These are phyloP conservation scores for Habroteleia sp. DNA, from an alignment of 2,888 invertebrate species.

Conservation along the genomic window DNA sequence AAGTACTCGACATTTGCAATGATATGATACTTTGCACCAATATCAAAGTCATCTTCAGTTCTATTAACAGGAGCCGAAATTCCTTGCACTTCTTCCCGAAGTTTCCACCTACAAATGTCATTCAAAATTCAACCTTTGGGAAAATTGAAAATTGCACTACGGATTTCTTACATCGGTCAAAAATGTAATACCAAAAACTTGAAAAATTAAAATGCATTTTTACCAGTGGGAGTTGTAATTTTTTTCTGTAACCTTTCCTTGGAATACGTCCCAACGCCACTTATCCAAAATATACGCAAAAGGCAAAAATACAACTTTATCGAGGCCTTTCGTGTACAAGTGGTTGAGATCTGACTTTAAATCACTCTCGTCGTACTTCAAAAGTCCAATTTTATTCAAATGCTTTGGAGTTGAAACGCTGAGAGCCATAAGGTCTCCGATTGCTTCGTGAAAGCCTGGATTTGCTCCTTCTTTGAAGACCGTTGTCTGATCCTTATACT, in stretches of 20 bases:
- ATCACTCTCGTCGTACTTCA: constrained; percentile 75
- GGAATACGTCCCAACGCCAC: constrained; percentile 85
- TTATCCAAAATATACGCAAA: constrained; percentile 83
- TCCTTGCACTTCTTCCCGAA: constrained; percentile 83
- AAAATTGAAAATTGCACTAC: too few species aligned
- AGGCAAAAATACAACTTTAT: constrained; percentile 83
- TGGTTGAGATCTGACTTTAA: constrained; percentile 72
- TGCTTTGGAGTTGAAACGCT: constrained; percentile 82
- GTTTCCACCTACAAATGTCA: too few species aligned
- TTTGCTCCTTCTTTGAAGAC: constrained; percentile 86
- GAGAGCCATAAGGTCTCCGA: constrained; percentile 84
- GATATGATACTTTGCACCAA: constrained; percentile 82
- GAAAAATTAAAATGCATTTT: too few species aligned
- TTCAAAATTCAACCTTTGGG: too few species aligned
- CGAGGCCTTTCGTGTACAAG: constrained; percentile 82
- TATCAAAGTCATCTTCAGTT: constrained; percentile 85
- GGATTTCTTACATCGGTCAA: too few species aligned
- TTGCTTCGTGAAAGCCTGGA: constrained; percentile 84
- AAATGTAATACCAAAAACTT: background rate
- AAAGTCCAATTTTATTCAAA: constrained; percentile 83
- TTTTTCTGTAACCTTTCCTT: constrained; percentile 84
- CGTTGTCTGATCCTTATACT: constrained; percentile 87
- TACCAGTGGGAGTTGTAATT: constrained; percentile 86
- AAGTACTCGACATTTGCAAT: constrained; percentile 81
- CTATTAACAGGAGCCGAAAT: constrained; percentile 85